phyloP scores from a whole-genome alignment of 2,113 vertebrate species.

The Corythornis madagascariensis region DNA sequence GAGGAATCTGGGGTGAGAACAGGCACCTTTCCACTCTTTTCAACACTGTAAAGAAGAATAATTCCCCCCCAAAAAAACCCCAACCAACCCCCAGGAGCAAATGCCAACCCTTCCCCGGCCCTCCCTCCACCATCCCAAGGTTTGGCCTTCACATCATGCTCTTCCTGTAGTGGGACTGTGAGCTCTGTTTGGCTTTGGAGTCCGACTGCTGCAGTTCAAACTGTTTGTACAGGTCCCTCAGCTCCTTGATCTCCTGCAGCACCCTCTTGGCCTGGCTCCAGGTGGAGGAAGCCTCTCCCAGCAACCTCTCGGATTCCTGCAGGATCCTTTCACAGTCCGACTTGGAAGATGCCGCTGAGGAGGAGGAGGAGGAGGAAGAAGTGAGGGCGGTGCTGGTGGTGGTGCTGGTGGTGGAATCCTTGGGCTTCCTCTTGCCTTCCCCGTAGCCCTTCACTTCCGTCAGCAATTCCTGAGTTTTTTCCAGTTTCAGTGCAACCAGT shows the following conservation, averaged over 20 bases:
- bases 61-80: not conserved
- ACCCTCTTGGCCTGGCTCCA: slow-evolving; percentile 90
- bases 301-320: slow-evolving; percentile 84
- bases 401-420: slow-evolving; percentile 58
- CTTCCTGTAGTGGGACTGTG: slow-evolving; percentile 78
- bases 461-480: slow-evolving; percentile 90
- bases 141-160: slow-evolving; percentile 84
- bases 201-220: slow-evolving; percentile 79
- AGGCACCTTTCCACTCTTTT: slow-evolving; percentile 53
- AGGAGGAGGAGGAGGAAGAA: not conserved
- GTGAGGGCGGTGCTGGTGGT: not conserved
- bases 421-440: slow-evolving; percentile 75
- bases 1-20: slow-evolving; percentile 5
- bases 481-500: slow-evolving; percentile 89
- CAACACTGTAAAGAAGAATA: slow-evolving; percentile 46
- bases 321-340: slow-evolving; percentile 76
- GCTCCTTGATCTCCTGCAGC: slow-evolving; percentile 88
- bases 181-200: slow-evolving; percentile 66
- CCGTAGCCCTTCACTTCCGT: slow-evolving; percentile 80
- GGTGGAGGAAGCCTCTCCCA: slow-evolving; percentile 83
- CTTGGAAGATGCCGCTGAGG: slow-evolving; percentile 45
- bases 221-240: slow-evolving; percentile 84
- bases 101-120: not conserved
- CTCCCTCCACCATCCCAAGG: not conserved
- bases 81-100: not conserved